A percentile compares a stretch with the other conserved stretches of the same genome.
These are phyloP conservation scores for Synergus laeviventris DNA, from an alignment of 2,888 invertebrate species.

Conservation along the genomic window DNA sequence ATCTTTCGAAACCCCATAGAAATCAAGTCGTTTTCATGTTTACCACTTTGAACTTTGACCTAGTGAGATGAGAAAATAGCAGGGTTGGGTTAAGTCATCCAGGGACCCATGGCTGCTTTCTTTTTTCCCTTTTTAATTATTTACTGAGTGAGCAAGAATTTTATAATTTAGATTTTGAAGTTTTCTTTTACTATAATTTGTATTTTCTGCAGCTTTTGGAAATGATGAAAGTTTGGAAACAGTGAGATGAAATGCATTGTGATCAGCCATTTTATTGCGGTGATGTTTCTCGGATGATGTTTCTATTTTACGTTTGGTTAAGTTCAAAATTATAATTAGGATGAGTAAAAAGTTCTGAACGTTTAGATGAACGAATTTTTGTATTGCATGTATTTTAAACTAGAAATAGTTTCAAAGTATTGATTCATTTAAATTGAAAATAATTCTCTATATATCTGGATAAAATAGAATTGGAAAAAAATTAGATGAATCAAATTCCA, in stretches of 20 bases:
- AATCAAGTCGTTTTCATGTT: constrained; percentile 26
- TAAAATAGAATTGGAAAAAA: too few relatives aligned
- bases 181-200: neutral
- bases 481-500: too few relatives aligned
- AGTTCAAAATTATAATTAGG: neutral
- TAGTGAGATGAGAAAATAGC: constrained; percentile 28
- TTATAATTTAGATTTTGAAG: neutral
- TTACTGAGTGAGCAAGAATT: constrained; percentile 15
- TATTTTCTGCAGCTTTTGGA: neutral
- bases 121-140: constrained; percentile 13
- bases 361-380: too few relatives aligned
- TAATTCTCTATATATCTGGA: too few relatives aligned
- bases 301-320: neutral
- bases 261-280: constrained; percentile 1
- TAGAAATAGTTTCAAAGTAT: too few relatives aligned
- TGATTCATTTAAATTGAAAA: too few relatives aligned
- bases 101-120: constrained; percentile 9
- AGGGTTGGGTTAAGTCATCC: constrained; percentile 17
- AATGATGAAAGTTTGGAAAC: neutral
- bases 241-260: neutral
- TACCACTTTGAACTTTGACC: constrained; percentile 27
- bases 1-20: neutral
- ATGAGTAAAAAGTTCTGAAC: too few relatives aligned
- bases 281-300: neutral
- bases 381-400: too few relatives aligned